Base-by-base conservation (phyloP, 2,888 invertebrate species). In the Tortricodes alternella region DNA sequence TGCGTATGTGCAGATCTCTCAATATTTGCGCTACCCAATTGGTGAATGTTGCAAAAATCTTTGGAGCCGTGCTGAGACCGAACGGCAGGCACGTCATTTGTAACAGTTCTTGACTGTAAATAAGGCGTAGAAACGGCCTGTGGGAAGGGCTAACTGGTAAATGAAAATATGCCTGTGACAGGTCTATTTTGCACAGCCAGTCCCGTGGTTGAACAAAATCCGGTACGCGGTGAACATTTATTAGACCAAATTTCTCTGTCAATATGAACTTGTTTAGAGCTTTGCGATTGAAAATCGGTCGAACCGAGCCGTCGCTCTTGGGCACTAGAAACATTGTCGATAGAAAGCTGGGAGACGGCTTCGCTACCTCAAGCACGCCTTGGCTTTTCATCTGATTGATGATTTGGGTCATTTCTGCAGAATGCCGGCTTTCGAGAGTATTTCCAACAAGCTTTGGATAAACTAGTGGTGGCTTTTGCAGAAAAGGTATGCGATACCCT, bases 41-140 rank as follows among this genome's bases (percentile, higher is more conserved):
- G n/a, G 59, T 59, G 4, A 65, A n/a, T n/a, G 35, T 44, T 1
- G 65, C 24, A 41, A 66, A 64, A 0, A 46, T 38, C 2, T 52
- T 53, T 15, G 64, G 62, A 2, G 62, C 62, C 6, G 61, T 46
- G 11, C 55, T 53, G 35, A 67, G 57, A 6, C 64, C 63, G 48
- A 65, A 63, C 3, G 63, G 62, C 3, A 67, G 46, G 27, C 63
- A 67, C 1, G 59, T 59, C 60, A 64, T 63, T 60, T 63, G 32
- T 2, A 53, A 19, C 3, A 67, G 18, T 32, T 60, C 23, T 4
- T 48, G 21, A 6, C 48, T 15, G 52, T 62, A 62, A 8, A 56
- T 21, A 1, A 66, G 38, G 0, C 59, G 57, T 1, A 66, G 59
- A 16, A 60, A 67, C 0, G 46, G 23, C 16, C 64, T 41, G 43